These are phyloP conservation scores for Cryptotermes secundus DNA, from an alignment of 1,140 invertebrate genomes.

Conservation along the genomic window DNA sequence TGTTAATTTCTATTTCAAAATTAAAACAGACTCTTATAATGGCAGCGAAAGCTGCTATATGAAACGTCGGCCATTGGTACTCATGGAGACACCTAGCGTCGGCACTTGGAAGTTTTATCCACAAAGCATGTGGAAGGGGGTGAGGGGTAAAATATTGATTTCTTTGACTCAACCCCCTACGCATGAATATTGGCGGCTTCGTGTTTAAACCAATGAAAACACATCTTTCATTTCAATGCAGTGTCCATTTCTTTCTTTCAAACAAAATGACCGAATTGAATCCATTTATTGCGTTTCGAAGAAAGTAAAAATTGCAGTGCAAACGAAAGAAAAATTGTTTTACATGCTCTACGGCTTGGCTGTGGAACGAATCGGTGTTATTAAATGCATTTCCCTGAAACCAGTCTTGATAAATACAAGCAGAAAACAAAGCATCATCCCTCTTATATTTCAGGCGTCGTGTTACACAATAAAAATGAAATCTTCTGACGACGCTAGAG, in stretches of 20 bases:
- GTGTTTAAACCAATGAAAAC: conserved; percentile 2
- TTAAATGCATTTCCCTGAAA: not conserved
- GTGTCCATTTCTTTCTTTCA: conserved; percentile 5
- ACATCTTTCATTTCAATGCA: conserved; percentile 8
- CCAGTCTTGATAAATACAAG: not conserved
- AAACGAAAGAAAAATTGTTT: not conserved
- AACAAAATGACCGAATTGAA: conserved; percentile 8
- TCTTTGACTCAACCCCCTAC: conserved; percentile 3
- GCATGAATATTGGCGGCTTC: not conserved
- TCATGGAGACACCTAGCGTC: not conserved
- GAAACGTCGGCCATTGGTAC: conserved; percentile 1
- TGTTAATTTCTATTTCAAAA: no score
- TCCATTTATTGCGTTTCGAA: not conserved
- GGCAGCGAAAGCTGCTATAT: not conserved
- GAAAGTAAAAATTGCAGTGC: not conserved
- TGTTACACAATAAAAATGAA: conserved; percentile 11
- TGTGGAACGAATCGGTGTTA: not conserved
- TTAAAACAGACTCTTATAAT: not conserved
- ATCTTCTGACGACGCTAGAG: not conserved
- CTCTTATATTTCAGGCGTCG: not conserved
- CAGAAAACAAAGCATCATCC: not conserved
- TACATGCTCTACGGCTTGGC: not conserved
- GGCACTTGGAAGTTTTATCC: not conserved
- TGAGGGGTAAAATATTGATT: not conserved
- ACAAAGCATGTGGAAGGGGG: not conserved